A percentile compares a stretch with the other conserved stretches of the same genome.
Conservation (phyloP, 2,888 invertebrate genomes). For the Drosophila buzzatii region DNA sequence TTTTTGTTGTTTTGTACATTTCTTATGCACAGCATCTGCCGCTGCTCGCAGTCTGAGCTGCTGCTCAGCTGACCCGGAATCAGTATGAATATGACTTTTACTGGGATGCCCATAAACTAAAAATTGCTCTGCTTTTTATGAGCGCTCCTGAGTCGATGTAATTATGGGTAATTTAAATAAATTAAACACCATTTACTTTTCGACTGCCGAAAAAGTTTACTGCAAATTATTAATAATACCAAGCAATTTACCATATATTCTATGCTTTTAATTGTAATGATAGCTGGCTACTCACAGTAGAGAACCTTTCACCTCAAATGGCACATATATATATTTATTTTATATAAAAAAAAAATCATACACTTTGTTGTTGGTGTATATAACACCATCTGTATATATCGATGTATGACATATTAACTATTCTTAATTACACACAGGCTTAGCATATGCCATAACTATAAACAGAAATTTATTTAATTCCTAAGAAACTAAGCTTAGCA, state of each 20-base stretch:
- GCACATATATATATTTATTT: not conserved
- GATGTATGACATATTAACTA: too few species aligned
- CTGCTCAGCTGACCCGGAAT: not conserved
- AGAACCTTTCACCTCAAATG: not conserved
- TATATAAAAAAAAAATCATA: too few species aligned
- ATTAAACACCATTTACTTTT: slow-evolving; percentile 50
- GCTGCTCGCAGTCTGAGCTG: too few species aligned
- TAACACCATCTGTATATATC: too few species aligned
- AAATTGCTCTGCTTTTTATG: slow-evolving; percentile 40
- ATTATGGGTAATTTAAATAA: slow-evolving; percentile 73
- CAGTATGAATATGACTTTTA: slow-evolving; percentile 21
- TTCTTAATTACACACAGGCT: too few species aligned
- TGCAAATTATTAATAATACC: slow-evolving; percentile 5
- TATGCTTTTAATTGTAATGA: not conserved
- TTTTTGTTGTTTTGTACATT: slow-evolving; percentile 43
- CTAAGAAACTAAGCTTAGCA: too few species aligned
- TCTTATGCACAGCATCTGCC: slow-evolving; percentile 33
- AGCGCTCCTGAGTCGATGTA: slow-evolving; percentile 55
- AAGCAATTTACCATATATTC: not conserved
- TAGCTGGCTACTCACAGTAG: not conserved
- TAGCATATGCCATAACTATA: too few species aligned
- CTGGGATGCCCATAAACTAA: slow-evolving; percentile 31
- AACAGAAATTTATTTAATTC: too few species aligned
- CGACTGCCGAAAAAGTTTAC: not conserved
- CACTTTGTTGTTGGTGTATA: too few species aligned